Conservation (phyloP, 92 coral and sea anemone genomes). For the Porites cylindrica region DNA sequence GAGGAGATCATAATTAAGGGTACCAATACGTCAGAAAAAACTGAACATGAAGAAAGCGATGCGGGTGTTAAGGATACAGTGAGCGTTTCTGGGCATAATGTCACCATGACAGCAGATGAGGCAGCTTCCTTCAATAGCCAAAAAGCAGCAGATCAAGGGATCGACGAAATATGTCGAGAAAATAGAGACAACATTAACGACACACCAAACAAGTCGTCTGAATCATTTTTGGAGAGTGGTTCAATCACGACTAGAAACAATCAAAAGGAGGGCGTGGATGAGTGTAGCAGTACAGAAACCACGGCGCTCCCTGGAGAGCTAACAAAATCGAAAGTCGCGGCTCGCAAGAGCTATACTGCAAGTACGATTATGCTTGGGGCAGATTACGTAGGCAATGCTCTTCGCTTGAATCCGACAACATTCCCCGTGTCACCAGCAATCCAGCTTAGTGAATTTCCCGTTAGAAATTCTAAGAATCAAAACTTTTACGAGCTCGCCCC, state of each 20-base stretch:
- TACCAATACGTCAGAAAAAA: background rate
- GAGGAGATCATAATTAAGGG: slow-evolving; percentile 21
- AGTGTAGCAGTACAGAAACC: background rate
- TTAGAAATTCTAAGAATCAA: background rate
- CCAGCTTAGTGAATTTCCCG: background rate
- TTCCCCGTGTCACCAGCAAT: background rate
- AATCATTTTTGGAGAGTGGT: background rate
- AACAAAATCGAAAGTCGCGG: slow-evolving; percentile 21
- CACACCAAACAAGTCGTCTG: background rate
- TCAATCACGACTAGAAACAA: background rate
- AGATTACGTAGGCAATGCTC: slow-evolving; percentile 48
- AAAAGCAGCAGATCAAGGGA: too few relatives aligned
- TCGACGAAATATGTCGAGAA: background rate
- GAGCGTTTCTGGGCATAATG: background rate
- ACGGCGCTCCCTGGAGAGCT: background rate
- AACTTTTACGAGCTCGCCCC: background rate
- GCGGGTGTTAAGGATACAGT: slow-evolving; percentile 6
- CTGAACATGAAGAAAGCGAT: slow-evolving; percentile 8
- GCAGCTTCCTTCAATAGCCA: background rate
- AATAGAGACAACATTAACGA: background rate
- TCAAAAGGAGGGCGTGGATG: background rate
- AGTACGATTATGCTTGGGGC: slow-evolving; percentile 68
- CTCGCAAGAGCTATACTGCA: slow-evolving; percentile 47
- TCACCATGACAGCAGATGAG: background rate
- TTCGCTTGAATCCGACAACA: slow-evolving; percentile 29